A percentile compares a stretch with the other conserved stretches of the same genome.
Conservation (phyloP, 2,797 vertebrate species). For the Sciaenops ocellatus region DNA sequence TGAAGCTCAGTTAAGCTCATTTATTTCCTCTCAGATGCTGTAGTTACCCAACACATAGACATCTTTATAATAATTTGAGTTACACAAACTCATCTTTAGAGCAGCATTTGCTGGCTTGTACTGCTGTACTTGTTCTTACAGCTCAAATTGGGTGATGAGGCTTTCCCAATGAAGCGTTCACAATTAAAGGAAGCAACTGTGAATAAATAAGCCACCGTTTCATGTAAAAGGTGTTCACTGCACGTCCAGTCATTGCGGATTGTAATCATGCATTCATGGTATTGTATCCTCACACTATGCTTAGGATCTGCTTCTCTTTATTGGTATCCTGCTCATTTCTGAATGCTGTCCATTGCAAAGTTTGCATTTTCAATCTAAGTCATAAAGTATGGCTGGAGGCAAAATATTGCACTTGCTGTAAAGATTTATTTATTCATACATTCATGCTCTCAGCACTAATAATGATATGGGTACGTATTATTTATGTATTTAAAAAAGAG, state of each 20-base stretch:
- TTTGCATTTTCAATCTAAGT: slow-evolving; percentile 42
- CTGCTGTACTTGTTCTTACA: neutral
- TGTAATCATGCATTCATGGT: neutral
- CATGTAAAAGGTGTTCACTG: neutral
- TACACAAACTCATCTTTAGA: neutral
- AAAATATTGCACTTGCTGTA: slow-evolving; percentile 43
- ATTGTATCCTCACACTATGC: neutral
- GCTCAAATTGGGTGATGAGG: neutral
- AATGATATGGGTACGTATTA: slow-evolving; percentile 47
- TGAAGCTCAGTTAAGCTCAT: neutral
- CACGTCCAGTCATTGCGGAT: neutral
- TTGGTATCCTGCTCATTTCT: slow-evolving; percentile 10
- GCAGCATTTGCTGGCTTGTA: neutral
- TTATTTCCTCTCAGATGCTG: neutral
- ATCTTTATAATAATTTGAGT: neutral
- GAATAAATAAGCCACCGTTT: neutral
- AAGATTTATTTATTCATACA: slow-evolving; percentile 53
- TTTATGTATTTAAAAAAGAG: slow-evolving; percentile 36
- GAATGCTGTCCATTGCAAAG: slow-evolving; percentile 31
- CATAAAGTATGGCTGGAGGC: slow-evolving; percentile 35
- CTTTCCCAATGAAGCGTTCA: neutral
- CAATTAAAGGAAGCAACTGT: neutral
- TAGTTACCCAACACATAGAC: neutral
- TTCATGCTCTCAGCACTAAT: slow-evolving; percentile 47
- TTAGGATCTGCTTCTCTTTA: slow-evolving; percentile 22